phyloP scores from a whole-genome alignment of 1,140 invertebrate genomes.

The Coptotermes formosanus region DNA sequence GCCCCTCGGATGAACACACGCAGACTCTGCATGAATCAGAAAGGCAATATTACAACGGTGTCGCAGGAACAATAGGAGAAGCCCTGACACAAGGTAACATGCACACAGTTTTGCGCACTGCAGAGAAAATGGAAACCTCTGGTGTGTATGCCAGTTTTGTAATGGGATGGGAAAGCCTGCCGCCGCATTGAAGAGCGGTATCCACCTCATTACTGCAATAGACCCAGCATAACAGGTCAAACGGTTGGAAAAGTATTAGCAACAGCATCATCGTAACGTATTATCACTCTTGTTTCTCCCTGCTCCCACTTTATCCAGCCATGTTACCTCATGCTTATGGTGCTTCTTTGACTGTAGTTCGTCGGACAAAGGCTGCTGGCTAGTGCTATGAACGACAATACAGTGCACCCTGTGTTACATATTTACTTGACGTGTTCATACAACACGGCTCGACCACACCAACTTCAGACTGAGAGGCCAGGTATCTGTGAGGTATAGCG shows the following conservation, averaged over 20 bases:
- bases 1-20: background rate
- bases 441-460: too few relatives aligned
- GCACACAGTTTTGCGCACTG: background rate
- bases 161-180: background rate
- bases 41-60: background rate
- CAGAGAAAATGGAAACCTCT: background rate
- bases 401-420: too few relatives aligned
- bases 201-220: constrained; percentile 18
- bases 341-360: background rate
- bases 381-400: too few relatives aligned
- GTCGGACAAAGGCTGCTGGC: too few relatives aligned
- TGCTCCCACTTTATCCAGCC: background rate
- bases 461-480: too few relatives aligned
- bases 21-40: background rate
- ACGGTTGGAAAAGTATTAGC: background rate
- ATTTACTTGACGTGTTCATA: too few relatives aligned
- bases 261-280: background rate
- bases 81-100: background rate
- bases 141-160: background rate
- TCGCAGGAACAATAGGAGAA: background rate
- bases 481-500: too few relatives aligned
- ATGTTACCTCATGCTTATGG: background rate
- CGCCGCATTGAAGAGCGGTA: background rate
- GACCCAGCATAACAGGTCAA: background rate
- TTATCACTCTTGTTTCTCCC: background rate